Base-by-base conservation (phyloP, 2,113 vertebrate genomes). In the Peromyscus maniculatus region DNA sequence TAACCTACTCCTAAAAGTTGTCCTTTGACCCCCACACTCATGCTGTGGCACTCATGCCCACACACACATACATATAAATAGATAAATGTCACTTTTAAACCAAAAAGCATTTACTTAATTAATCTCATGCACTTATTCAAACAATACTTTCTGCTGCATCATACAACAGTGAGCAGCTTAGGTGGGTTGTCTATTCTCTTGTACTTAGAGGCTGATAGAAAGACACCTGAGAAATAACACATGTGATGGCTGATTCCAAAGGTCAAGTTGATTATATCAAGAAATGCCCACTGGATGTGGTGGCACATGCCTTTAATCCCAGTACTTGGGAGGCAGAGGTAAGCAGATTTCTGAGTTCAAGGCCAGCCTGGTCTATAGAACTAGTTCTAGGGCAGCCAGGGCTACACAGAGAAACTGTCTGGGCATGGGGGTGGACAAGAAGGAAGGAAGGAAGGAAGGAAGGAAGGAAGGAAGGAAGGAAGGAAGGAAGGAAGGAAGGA, bases 121-220 rank as follows among this genome's bases (percentile, higher is more conserved):
- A 16, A 19, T 83, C 59, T 91, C 77, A 72, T 43, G 91, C 67
- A 96, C 78, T 87, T 71, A 66, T 66, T 91, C 66, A 91, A 80
- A 28, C 28, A 71, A 39, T 86, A 77, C 59, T 91, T 80, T 86
- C 33, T 28, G n/a, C 57, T 71, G 46, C 88, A 39, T 86, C 83
- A 55, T 72, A 28, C 33, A 46, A 46, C 5, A 82, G 33, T 59
- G 16, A 26, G 4, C 66, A 88, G 66, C 19, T 22, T 83, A 92
- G n/a, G 66, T 22, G 79, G n/a, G 26, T 67, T 43, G 90, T 64
- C 82, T 93, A 31, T 33, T 77, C 72, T 87, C 43, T 22, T 39
- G 31, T 43, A 46, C 71, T 64, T 28, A 71, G 3, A 62, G 16
- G 39, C 24, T 86, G 67, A n/a, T 19, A 75, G 57, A 71, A 91